phyloP scores from a whole-genome alignment of 2,888 invertebrate species.

The Andricus curvator region DNA sequence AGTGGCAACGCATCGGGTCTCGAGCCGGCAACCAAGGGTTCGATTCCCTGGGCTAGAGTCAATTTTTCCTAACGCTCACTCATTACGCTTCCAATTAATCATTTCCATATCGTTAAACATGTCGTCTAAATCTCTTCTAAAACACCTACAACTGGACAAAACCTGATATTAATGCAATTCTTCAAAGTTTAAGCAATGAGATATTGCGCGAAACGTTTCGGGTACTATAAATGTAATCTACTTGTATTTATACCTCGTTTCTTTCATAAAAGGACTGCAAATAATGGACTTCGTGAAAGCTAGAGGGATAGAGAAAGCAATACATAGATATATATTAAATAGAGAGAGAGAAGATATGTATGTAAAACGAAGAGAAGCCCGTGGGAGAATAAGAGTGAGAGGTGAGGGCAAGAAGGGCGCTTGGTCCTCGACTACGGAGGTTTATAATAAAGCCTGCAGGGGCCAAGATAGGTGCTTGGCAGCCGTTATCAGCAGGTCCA shows the following conservation, averaged over 20 bases:
- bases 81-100: background rate
- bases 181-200: conserved; percentile 21
- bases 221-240: conserved; percentile 31
- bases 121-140: too few relatives aligned
- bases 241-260: conserved; percentile 38
- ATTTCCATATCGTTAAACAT: background rate
- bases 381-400: conserved; percentile 51
- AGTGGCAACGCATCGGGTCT: too few relatives aligned
- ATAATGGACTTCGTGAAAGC: conserved; percentile 52
- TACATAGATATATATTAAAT: conserved; percentile 16
- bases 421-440: conserved; percentile 55
- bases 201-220: conserved; percentile 25
- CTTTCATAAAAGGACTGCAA: conserved; percentile 41
- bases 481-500: conserved; percentile 76
- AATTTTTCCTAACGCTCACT: too few relatives aligned
- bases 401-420: conserved; percentile 46
- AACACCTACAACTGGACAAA: background rate
- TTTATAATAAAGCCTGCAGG: conserved; percentile 78
- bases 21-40: too few relatives aligned
- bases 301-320: conserved; percentile 45
- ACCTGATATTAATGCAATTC: background rate
- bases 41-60: too few relatives aligned
- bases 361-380: conserved; percentile 51
- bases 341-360: conserved; percentile 35
- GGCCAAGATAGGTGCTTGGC: conserved; percentile 75